phyloP scores from a whole-genome alignment of 2,113 vertebrate species.

The Chaenogobius annularis region DNA sequence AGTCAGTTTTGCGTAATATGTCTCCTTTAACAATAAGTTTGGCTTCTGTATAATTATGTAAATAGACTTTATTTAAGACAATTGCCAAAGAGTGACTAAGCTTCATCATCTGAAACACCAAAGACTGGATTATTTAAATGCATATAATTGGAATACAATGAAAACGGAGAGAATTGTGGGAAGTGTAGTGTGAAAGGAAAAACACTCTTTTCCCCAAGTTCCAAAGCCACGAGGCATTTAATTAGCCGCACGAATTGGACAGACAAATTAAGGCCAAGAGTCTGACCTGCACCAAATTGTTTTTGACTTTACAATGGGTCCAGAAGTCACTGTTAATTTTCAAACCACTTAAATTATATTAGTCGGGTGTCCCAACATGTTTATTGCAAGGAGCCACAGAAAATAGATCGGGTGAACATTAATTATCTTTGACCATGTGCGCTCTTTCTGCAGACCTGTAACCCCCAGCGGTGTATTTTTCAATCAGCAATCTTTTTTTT shows the following conservation, averaged over 20 bases:
- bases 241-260: conserved; percentile 42
- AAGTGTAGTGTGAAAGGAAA: conserved; percentile 27
- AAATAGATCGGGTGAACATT: background rate
- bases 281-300: conserved; percentile 19
- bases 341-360: conserved; percentile 14
- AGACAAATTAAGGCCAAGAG: conserved; percentile 35
- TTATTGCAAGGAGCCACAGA: conserved; percentile 14
- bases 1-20: too few relatives aligned
- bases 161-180: conserved; percentile 29
- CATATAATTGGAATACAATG: conserved; percentile 2
- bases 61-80: background rate
- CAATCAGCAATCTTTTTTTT: too few relatives aligned
- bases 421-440: background rate
- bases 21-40: too few relatives aligned
- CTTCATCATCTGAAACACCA: background rate
- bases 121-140: conserved; percentile 4
- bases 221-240: conserved; percentile 41
- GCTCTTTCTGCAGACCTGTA: background rate
- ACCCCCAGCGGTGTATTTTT: too few relatives aligned
- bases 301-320: conserved; percentile 16
- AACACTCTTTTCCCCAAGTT: conserved; percentile 23
- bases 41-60: background rate
- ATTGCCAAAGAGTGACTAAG: background rate
- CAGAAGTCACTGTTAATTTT: conserved; percentile 17
- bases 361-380: conserved; percentile 9